These are phyloP conservation scores for Mycogona germanica DNA, from an alignment of 2,888 invertebrate species.

Conservation along the genomic window DNA sequence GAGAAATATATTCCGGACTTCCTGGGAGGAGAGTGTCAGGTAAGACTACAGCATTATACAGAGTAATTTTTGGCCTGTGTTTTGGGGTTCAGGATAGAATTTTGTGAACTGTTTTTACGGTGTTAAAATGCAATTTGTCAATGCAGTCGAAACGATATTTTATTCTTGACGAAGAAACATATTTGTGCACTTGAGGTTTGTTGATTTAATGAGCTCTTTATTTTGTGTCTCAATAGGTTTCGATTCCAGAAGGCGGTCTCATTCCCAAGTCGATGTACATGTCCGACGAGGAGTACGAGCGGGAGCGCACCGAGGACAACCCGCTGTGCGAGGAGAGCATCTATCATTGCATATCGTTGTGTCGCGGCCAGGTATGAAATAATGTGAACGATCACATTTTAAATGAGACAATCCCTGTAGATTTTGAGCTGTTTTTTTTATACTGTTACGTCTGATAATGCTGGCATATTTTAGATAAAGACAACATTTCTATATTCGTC, in stretches of 20 bases:
- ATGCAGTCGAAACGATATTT: slow-evolving; percentile 11
- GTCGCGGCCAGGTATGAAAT: slow-evolving; percentile 49
- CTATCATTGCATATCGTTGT: slow-evolving; percentile 53
- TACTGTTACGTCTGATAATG: slow-evolving; percentile 6
- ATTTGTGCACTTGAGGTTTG: too few relatives aligned
- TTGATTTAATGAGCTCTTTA: not conserved
- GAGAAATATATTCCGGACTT: slow-evolving; percentile 80
- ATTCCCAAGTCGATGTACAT: slow-evolving; percentile 78
- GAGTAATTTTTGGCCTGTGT: too few relatives aligned
- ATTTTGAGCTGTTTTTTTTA: slow-evolving; percentile 8
- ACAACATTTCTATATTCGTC: not conserved
- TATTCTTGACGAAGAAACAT: slow-evolving; percentile 20
- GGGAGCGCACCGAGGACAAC: slow-evolving; percentile 30
- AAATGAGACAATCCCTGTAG: too few relatives aligned
- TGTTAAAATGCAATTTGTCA: too few relatives aligned
- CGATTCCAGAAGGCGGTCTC: slow-evolving; percentile 68
- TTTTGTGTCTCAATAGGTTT: slow-evolving; percentile 4
- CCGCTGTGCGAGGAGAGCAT: slow-evolving; percentile 50
- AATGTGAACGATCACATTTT: too few relatives aligned
- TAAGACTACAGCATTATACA: too few relatives aligned
- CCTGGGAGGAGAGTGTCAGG: slow-evolving; percentile 79
- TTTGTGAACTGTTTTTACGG: too few relatives aligned
- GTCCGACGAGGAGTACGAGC: slow-evolving; percentile 40
- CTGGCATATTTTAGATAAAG: not conserved
- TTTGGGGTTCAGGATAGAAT: too few relatives aligned